Evolutionary conservation across 1,140 invertebrate genomes (phyloP).

Genomic region (Ephestia elutella): DNA sequence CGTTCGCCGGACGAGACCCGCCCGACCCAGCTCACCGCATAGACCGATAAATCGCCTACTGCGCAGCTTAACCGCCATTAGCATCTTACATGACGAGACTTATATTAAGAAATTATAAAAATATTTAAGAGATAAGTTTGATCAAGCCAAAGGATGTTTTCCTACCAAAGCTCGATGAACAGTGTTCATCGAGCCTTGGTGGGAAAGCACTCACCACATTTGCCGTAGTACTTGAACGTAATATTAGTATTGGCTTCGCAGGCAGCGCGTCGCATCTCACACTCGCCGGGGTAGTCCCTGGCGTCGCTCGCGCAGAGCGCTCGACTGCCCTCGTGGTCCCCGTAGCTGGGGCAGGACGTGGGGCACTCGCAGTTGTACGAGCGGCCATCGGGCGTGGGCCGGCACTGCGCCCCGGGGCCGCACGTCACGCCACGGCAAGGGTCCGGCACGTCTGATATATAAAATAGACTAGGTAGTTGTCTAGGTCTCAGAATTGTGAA

Average conservation of each 20-base stretch:
- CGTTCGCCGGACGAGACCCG: too few species aligned
- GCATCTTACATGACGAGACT: too few species aligned
- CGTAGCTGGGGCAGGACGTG: slow-evolving; percentile 84
- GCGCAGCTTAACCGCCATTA: too few species aligned
- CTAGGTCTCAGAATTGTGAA: too few species aligned
- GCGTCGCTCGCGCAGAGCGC: slow-evolving; percentile 85
- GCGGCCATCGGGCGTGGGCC: slow-evolving; percentile 83
- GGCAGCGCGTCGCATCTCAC: slow-evolving; percentile 86
- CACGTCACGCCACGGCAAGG: slow-evolving; percentile 85
- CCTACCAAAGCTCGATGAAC: too few species aligned
- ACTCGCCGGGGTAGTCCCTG: slow-evolving; percentile 84
- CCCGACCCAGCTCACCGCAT: too few species aligned
- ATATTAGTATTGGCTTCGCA: slow-evolving; percentile 85
- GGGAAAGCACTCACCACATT: slow-evolving; percentile 95
- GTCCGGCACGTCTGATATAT: slow-evolving; percentile 81
- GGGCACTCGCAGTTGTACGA: slow-evolving; percentile 84
- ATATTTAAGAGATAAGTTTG: too few species aligned
- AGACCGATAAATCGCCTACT: too few species aligned
- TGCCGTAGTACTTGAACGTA: slow-evolving; percentile 89
- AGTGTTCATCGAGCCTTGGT: too few species aligned
- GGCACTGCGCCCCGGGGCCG: slow-evolving; percentile 83
- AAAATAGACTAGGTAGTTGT: too few species aligned
- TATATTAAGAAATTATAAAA: too few species aligned
- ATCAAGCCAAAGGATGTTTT: too few species aligned
- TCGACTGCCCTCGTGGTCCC: slow-evolving; percentile 83